Evolutionary conservation across 2,797 vertebrate genomes (phyloP).

Genomic region (Eidolon dupreanum): DNA sequence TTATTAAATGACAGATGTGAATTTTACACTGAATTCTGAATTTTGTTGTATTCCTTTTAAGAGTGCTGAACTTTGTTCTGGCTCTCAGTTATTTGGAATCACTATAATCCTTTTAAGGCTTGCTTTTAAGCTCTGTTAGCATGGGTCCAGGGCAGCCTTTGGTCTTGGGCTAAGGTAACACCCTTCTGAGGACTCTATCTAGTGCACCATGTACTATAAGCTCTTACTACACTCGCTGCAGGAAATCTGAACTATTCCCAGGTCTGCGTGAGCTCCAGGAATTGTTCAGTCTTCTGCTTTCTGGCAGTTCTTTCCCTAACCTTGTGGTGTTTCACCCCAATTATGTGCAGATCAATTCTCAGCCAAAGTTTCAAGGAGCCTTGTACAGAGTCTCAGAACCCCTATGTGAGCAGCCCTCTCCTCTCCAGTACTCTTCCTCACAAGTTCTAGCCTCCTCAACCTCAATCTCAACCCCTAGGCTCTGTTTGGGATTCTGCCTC

Average conservation of each 20-base stretch:
- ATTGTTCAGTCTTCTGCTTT: background rate
- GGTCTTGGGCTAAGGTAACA: no score
- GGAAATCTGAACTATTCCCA: background rate
- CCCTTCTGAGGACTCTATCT: background rate
- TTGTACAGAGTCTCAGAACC: background rate
- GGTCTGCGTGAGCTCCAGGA: background rate
- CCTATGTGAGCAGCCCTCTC: background rate
- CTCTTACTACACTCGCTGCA: background rate
- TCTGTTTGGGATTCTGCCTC: background rate
- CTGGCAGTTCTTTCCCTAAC: background rate
- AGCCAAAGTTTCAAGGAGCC: background rate
- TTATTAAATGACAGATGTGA: background rate
- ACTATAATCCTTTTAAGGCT: background rate
- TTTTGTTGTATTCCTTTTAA: slow-evolving; percentile 14
- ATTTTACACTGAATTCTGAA: background rate
- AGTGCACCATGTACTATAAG: rapidly evolving
- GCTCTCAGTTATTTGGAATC: background rate
- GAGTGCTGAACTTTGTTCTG: background rate
- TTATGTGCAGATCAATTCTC: background rate
- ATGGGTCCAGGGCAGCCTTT: background rate
- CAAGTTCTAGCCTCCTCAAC: background rate
- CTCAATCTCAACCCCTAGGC: background rate
- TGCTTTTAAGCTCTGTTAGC: background rate
- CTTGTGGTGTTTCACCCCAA: background rate
- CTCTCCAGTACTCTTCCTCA: background rate